These are phyloP conservation scores for Falcunculus frontatus DNA, from an alignment of 2,113 vertebrate genomes.

Conservation along the genomic window DNA sequence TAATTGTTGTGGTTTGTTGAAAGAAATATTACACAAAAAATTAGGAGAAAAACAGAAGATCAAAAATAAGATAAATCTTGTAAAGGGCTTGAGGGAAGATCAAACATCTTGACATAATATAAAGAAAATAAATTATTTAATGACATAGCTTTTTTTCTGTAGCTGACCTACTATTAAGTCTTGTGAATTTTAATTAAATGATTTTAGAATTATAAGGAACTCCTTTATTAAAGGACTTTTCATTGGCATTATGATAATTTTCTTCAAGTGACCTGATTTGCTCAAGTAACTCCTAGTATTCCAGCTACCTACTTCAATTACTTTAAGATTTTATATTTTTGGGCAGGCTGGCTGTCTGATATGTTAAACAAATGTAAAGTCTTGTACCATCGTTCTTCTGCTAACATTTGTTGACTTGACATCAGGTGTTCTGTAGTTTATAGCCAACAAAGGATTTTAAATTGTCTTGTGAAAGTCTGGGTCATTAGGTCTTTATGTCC, in stretches of 20 bases:
- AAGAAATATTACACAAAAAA: not conserved
- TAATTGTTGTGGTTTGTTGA: not conserved
- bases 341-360: not conserved
- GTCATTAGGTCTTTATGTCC: not conserved
- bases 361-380: not conserved
- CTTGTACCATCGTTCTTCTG: not conserved
- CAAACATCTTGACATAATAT: not conserved
- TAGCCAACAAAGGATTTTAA: not conserved
- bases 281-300: not conserved
- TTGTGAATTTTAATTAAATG: not conserved
- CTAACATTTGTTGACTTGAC: not conserved
- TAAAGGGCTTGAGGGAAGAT: accelerated
- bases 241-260: not conserved
- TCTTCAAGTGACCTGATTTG: not conserved
- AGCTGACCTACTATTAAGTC: not conserved
- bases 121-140: not conserved
- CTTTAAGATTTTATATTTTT: not conserved
- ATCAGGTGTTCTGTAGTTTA: not conserved
- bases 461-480: not conserved
- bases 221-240: not conserved
- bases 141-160: not conserved
- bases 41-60: not conserved
- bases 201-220: not conserved
- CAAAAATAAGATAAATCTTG: not conserved
- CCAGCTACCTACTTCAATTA: not conserved